Percentiles rank a stretch among this genome's conserved stretches.
Evolutionary conservation across 2,888 invertebrate species (phyloP).

Genomic region (Augochlorella aurata): DNA sequence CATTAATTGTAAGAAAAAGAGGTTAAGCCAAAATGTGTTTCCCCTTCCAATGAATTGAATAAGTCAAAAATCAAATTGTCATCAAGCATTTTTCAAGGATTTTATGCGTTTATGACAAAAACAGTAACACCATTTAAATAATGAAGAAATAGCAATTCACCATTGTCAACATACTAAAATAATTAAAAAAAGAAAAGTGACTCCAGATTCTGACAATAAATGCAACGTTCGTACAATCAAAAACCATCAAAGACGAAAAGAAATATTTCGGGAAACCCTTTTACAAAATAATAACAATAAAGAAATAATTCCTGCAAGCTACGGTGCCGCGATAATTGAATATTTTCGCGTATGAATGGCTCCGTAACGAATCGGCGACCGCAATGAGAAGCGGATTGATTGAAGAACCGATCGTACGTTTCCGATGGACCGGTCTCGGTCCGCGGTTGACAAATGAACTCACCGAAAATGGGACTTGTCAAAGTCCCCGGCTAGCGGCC

Average conservation of each 20-base stretch:
- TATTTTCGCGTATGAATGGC: neutral
- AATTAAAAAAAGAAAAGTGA: too few species aligned
- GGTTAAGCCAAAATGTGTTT: too few species aligned
- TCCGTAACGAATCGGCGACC: neutral
- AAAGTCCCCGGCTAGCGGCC: neutral
- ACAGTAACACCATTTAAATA: too few species aligned
- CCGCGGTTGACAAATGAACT: constrained; percentile 21
- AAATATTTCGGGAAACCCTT: neutral
- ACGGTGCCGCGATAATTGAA: neutral
- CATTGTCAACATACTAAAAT: too few species aligned
- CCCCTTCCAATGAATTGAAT: too few species aligned
- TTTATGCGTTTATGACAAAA: too few species aligned
- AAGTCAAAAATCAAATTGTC: too few species aligned
- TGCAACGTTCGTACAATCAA: too few species aligned
- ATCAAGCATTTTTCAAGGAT: too few species aligned
- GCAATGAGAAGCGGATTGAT: neutral
- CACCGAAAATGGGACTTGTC: neutral
- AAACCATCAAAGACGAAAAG: neutral
- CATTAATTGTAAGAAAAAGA: too few species aligned
- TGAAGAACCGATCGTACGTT: constrained; percentile 14
- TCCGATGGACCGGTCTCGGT: neutral
- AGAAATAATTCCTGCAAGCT: neutral
- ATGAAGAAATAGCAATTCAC: too few species aligned
- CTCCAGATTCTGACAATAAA: neutral
- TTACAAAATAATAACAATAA: neutral